These are phyloP conservation scores for Molothrus aeneus DNA, from an alignment of 2,797 vertebrate genomes.

Conservation along the genomic window DNA sequence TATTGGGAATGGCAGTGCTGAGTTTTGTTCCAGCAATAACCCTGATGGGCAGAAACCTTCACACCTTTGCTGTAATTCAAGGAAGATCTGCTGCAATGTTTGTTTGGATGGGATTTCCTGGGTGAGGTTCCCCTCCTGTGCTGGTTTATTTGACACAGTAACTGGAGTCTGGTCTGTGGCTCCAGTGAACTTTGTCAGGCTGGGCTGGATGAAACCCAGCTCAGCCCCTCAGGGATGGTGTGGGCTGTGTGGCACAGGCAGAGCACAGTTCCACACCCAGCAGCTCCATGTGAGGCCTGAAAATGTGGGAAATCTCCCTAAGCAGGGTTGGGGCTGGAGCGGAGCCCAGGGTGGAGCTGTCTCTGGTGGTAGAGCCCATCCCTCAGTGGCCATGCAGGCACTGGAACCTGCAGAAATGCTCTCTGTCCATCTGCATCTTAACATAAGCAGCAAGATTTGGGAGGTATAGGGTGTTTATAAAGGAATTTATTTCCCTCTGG, in stretches of 20 bases:
- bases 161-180: accelerated
- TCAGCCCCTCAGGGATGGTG: accelerated
- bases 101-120: neutral
- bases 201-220: neutral
- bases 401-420: neutral
- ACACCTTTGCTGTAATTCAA: neutral
- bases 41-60: neutral
- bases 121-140: neutral
- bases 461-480: neutral
- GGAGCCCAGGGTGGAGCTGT: neutral
- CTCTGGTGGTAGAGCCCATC: neutral
- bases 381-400: neutral
- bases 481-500: neutral
- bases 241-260: neutral
- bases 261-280: neutral
- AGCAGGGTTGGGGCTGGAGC: neutral
- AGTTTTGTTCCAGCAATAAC: neutral
- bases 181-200: accelerated
- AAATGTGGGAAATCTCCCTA: neutral
- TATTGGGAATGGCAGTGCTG: accelerated
- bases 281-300: neutral
- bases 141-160: neutral
- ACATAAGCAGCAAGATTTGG: neutral
- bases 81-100: neutral
- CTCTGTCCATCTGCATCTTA: neutral